Conservation (phyloP, 35 echinoderm and acorn worm genomes). For the Heliocidaris erythrogramma region DNA sequence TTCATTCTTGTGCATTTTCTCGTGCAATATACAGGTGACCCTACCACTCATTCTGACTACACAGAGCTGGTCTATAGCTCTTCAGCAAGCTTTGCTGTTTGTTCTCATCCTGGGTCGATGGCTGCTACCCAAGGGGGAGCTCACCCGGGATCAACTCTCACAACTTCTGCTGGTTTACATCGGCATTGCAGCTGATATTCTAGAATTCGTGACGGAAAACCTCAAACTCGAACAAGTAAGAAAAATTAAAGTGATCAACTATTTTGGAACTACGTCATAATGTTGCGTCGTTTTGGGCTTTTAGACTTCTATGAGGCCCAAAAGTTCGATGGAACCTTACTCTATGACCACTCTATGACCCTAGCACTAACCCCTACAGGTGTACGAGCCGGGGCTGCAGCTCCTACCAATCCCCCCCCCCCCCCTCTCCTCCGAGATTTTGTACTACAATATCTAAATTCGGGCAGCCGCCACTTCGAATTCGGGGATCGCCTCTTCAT, state of each 20-base stretch:
- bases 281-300: not conserved
- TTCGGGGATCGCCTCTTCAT: no score
- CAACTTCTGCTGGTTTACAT: conserved; percentile 97
- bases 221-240: conserved; percentile 65
- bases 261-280: not conserved
- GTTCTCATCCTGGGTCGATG: conserved; percentile 92
- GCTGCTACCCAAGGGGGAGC: conserved; percentile 89
- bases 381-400: no score
- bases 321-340: not conserved
- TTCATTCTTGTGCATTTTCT: not conserved
- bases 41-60: conserved; percentile 39
- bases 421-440: no score
- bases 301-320: not conserved
- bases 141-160: conserved; percentile 93
- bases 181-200: conserved; percentile 96
- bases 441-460: no score
- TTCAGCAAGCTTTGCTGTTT: conserved; percentile 84
- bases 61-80: conserved; percentile 79
- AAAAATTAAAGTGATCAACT: not conserved
- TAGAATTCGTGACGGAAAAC: conserved; percentile 95
- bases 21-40: conserved; percentile 31
- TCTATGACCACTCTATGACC: no score
- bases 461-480: no score
- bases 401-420: no score
- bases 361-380: no score